Evolutionary conservation across 1,140 invertebrate genomes (phyloP).

Genomic region (Drosophila orosa): DNA sequence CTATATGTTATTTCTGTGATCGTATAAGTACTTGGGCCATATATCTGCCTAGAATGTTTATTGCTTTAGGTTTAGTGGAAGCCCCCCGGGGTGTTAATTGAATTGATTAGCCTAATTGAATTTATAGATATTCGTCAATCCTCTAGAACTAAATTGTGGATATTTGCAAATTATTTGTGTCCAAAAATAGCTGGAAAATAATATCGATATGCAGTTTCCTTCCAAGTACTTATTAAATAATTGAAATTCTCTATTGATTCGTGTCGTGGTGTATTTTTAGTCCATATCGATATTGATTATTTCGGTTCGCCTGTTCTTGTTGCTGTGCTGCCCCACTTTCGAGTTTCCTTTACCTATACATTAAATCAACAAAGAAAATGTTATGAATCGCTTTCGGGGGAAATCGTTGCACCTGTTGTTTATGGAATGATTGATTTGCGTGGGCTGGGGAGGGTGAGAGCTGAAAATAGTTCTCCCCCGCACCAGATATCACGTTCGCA

Average conservation of each 20-base stretch:
- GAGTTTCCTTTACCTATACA: constrained; percentile 15
- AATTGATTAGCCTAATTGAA: constrained; percentile 27
- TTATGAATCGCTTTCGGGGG: constrained; percentile 7
- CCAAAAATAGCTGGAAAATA: constrained; percentile 20
- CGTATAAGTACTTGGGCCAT: constrained; percentile 13
- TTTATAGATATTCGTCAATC: constrained; percentile 7
- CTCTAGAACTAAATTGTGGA: background rate
- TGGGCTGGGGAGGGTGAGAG: constrained; percentile 18
- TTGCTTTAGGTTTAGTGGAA: constrained; percentile 23
- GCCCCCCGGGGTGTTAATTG: constrained; percentile 37
- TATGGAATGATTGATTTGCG: constrained; percentile 50
- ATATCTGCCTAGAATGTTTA: constrained; percentile 37
- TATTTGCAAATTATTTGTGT: background rate
- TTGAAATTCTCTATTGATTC: constrained; percentile 26
- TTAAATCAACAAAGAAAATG: constrained; percentile 15
- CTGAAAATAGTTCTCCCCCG: constrained; percentile 32
- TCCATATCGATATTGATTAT: constrained; percentile 41
- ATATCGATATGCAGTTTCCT: constrained; percentile 8
- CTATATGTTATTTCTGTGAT: constrained; percentile 20
- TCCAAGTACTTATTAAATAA: constrained; percentile 18
- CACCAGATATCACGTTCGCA: constrained; percentile 42
- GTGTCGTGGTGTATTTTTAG: constrained; percentile 29
- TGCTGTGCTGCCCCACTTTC: constrained; percentile 35
- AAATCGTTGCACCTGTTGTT: constrained; percentile 57
- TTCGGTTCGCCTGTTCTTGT: constrained; percentile 20